Conservation (phyloP, 2,888 invertebrate genomes). For the Eubasilissa splendida region DNA sequence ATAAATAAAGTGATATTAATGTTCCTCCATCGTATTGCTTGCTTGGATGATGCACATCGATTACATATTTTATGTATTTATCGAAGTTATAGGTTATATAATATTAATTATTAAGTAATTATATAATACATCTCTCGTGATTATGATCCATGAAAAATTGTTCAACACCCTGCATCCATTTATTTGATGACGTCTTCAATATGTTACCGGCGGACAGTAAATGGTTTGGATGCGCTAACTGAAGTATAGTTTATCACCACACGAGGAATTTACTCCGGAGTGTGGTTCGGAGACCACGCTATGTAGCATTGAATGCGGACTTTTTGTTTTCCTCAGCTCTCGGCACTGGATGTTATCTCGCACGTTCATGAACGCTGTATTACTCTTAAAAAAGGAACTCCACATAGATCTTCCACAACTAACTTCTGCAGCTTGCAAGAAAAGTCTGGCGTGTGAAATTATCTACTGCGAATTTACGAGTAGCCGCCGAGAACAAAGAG, state of each 20-base stretch:
- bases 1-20: too few relatives aligned
- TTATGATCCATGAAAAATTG: not conserved
- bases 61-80: too few relatives aligned
- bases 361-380: constrained; percentile 48
- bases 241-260: constrained; percentile 17
- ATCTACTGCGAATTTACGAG: constrained; percentile 39
- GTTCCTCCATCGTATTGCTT: too few relatives aligned
- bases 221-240: not conserved
- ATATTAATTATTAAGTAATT: too few relatives aligned
- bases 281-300: not conserved
- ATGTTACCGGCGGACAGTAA: constrained; percentile 12
- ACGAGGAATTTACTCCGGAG: constrained; percentile 13
- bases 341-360: constrained; percentile 39
- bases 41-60: too few relatives aligned
- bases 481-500: constrained; percentile 15
- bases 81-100: too few relatives aligned
- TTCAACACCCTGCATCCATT: not conserved
- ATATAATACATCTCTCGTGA: too few relatives aligned
- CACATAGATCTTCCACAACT: constrained; percentile 43
- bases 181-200: not conserved
- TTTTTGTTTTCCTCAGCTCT: constrained; percentile 33
- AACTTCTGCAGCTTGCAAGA: constrained; percentile 42
- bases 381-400: constrained; percentile 42
- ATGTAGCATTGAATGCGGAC: constrained; percentile 42
- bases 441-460: constrained; percentile 36